Base-by-base conservation (phyloP, 1,140 invertebrate genomes). In the Bombus superbus region DNA sequence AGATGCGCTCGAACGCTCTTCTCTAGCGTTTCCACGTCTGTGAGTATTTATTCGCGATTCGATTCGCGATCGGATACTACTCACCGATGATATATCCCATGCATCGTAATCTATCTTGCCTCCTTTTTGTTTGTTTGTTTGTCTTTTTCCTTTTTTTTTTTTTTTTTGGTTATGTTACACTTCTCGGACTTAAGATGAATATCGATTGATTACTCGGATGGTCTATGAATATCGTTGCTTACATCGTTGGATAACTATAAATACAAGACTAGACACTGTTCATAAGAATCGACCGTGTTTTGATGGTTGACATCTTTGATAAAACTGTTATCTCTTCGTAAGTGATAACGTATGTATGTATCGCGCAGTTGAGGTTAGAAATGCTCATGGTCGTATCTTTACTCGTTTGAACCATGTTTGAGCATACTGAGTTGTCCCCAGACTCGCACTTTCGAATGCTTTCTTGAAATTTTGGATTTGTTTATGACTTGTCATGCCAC, bases 291-390 rank as follows among this genome's bases (percentile, higher is more conserved):
- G 38, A 28, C 44, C 9, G 32, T 76, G 11, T 38, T 53, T 35
- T 42, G 6, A 10, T 38, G n/a, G 57, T 25, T 68, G 47, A 75
- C 73, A 53, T 32, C 6, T 35, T 59, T 11, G 47, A 71, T 35
- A 59, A 83, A 44, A 68, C n/a, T 42, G 44, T 78, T 83, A 78
- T 83, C 74, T 53, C 6, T 57, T 9, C 6, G 15, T 18, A 22
- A 2, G n/a, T 6, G 62, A 83, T 83, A 77, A 83, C 73, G 47
- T 22, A 62, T 53, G 59, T n/a, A 47, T 0, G 22, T 62, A 40
- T 77, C 42, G 11, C 25, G 4, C 1, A 8, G 3, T 59, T 68
- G 22, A 84, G 82, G 75, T 84, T 84, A 84, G 66, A 66, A 77
- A 69, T 35, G 6, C 3, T 3, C 9, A 57, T 32, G 44, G 62